phyloP scores from a whole-genome alignment of 1,140 invertebrate genomes.

The Ceratina calcarata region DNA sequence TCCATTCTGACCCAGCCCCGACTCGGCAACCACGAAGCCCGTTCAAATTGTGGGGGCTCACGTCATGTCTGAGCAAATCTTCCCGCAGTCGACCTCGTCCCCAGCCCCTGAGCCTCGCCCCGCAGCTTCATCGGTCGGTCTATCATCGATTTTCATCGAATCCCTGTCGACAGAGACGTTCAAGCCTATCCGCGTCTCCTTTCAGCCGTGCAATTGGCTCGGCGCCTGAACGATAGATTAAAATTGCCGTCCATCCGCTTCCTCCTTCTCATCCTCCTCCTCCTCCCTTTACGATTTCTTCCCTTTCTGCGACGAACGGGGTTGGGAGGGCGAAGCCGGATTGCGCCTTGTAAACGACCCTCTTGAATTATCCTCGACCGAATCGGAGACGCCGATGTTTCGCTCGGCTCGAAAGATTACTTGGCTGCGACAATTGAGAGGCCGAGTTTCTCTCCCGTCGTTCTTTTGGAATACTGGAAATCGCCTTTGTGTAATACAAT shows the following conservation, averaged over 20 bases:
- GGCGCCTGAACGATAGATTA: conserved; percentile 61
- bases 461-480: not conserved
- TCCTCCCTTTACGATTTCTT: conserved; percentile 5
- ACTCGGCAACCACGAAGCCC: not conserved
- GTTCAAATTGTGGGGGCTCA: conserved; percentile 46
- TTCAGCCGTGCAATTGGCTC: conserved; percentile 54
- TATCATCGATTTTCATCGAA: conserved; percentile 57
- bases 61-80: conserved; percentile 45
- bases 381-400: not conserved
- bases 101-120: not conserved
- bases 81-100: not conserved
- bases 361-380: conserved; percentile 44
- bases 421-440: not conserved
- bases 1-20: conserved; percentile 35
- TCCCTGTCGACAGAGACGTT: conserved; percentile 44
- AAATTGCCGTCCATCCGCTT: conserved; percentile 24
- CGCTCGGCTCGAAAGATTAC: not conserved
- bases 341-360: conserved; percentile 37
- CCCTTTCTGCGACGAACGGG: not conserved
- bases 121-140: not conserved
- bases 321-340: not conserved
- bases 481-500: too few species aligned
- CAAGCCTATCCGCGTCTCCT: conserved; percentile 45
- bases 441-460: too few species aligned
- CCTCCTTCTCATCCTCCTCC: too few species aligned